phyloP scores from a whole-genome alignment of 2,888 invertebrate genomes.

The Oligia latruncula region DNA sequence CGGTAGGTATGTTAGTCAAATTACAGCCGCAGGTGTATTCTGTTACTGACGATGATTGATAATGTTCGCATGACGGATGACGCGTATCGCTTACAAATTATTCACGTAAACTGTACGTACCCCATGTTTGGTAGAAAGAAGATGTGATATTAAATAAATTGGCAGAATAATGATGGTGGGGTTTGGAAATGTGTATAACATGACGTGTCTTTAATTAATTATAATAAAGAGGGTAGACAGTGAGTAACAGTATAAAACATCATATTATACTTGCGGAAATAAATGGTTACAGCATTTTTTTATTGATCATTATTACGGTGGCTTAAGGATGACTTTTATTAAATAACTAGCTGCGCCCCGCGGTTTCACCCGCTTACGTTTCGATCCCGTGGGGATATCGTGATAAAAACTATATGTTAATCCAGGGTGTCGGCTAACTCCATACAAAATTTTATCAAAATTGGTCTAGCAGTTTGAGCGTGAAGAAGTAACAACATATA shows the following conservation, averaged over 20 bases:
- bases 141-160: constrained; percentile 44
- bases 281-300: background rate
- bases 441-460: no score
- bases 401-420: no score
- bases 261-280: background rate
- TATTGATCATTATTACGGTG: background rate
- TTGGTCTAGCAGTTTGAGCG: no score
- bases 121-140: constrained; percentile 45
- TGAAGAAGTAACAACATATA: no score
- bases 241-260: background rate
- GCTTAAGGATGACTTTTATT: background rate
- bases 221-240: background rate
- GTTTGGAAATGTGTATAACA: constrained; percentile 5
- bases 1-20: constrained; percentile 59
- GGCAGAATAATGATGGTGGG: constrained; percentile 26
- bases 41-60: constrained; percentile 65
- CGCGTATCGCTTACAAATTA: constrained; percentile 65
- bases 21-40: constrained; percentile 68
- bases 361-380: no score
- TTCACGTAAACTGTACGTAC: constrained; percentile 49
- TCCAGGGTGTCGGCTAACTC: no score
- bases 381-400: no score
- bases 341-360: no score
- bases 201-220: constrained; percentile 36
- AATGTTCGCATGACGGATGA: constrained; percentile 59